Evolutionary conservation across 1,140 invertebrate genomes (phyloP).

Genomic region (Cheumatopsyche charites): DNA sequence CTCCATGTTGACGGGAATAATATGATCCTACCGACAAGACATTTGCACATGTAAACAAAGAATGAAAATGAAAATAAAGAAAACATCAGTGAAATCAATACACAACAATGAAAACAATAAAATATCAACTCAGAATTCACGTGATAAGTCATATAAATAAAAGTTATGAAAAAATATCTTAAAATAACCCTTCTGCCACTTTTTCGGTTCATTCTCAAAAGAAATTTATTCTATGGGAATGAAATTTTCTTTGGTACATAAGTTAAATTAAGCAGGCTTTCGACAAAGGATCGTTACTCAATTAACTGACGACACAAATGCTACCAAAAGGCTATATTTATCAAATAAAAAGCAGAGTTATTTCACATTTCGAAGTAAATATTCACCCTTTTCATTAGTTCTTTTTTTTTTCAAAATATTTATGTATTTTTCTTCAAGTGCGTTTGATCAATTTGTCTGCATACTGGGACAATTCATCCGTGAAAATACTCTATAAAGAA

Average conservation of each 20-base stretch:
- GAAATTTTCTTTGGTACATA: neutral
- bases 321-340: neutral
- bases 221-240: neutral
- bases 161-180: no score
- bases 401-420: neutral
- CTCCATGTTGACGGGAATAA: conserved; percentile 4
- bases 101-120: no score
- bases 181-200: no score
- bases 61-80: no score
- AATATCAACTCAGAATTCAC: no score
- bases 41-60: neutral
- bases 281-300: conserved; percentile 31
- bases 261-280: neutral
- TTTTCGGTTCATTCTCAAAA: no score
- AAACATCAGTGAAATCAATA: no score
- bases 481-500: neutral
- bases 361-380: neutral
- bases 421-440: neutral
- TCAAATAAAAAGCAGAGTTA: no score
- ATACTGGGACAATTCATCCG: neutral
- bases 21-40: conserved; percentile 14
- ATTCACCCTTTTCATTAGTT: neutral
- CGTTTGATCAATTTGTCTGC: conserved; percentile 5
- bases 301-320: conserved; percentile 24
- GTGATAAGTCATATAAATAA: no score